phyloP scores from a whole-genome alignment of 2,797 vertebrate genomes.

The Picus viridis region DNA sequence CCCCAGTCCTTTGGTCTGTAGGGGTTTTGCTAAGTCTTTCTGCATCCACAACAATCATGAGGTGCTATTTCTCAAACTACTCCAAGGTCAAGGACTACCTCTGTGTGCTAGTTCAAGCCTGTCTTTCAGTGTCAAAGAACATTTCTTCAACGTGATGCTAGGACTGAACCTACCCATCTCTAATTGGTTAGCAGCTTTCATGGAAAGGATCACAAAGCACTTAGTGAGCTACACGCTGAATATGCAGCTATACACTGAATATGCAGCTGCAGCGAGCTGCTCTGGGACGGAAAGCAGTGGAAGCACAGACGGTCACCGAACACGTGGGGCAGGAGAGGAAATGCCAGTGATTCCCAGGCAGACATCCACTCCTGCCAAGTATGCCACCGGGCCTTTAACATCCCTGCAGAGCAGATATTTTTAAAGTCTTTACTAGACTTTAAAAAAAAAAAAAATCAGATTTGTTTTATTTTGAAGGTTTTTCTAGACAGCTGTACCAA shows the following conservation, averaged over 20 bases:
- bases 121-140: not conserved
- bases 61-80: not conserved
- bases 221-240: not conserved
- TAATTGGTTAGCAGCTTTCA: not conserved
- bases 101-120: not conserved
- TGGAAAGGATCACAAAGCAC: not conserved
- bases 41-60: not conserved
- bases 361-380: not conserved
- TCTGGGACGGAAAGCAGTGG: not conserved
- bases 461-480: not conserved
- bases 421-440: not conserved
- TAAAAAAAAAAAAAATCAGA: not conserved
- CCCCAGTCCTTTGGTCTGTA: not conserved
- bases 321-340: not conserved
- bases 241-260: not conserved
- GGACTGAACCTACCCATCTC: not conserved
- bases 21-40: not conserved
- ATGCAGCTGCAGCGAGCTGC: not conserved
- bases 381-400: not conserved
- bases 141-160: not conserved
- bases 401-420: not conserved
- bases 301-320: not conserved
- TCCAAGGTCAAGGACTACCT: not conserved
- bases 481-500: not conserved
- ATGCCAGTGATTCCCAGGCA: rapidly evolving